These are phyloP conservation scores for Phyllotreta striolata DNA, from an alignment of 2,888 invertebrate genomes.

Conservation along the genomic window DNA sequence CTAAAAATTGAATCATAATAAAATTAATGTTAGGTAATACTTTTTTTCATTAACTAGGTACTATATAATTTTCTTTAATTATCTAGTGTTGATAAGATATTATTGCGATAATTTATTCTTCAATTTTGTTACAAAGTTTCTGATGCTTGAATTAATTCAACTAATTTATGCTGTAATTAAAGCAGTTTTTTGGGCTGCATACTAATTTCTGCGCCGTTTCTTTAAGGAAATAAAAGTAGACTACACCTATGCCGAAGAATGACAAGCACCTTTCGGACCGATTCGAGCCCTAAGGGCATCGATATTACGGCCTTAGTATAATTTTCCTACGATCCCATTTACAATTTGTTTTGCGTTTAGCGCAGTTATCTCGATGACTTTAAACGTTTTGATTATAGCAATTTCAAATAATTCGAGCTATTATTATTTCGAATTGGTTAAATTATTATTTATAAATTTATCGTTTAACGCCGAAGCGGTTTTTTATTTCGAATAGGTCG, in stretches of 20 bases:
- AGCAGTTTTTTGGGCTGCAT: no score
- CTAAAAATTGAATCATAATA: no score
- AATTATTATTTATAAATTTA: slow-evolving; percentile 61
- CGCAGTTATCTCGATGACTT: slow-evolving; percentile 58
- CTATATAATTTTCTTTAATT: no score
- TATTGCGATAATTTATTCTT: no score
- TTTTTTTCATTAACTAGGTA: no score
- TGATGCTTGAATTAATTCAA: no score
- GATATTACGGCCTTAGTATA: slow-evolving; percentile 50
- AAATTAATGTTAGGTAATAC: no score
- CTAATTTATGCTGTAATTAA: no score
- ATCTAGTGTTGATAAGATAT: no score
- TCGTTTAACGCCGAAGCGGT: slow-evolving; percentile 55
- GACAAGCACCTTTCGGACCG: slow-evolving; percentile 56
- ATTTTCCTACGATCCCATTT: slow-evolving; percentile 59
- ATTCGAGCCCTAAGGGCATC: slow-evolving; percentile 36
- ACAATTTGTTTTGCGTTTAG: slow-evolving; percentile 61
- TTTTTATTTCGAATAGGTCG: slow-evolving; percentile 16
- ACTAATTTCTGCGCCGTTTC: no score
- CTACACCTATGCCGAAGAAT: slow-evolving; percentile 48
- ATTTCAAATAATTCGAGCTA: slow-evolving; percentile 61
- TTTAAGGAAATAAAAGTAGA: slow-evolving; percentile 25
- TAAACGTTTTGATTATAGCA: slow-evolving; percentile 61
- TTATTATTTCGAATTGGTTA: slow-evolving; percentile 59
- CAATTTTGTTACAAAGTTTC: no score